A percentile compares a stretch with the other conserved stretches of the same genome.
phyloP scores from a whole-genome alignment of 2,888 invertebrate genomes.

The Nomada hirtipes region DNA sequence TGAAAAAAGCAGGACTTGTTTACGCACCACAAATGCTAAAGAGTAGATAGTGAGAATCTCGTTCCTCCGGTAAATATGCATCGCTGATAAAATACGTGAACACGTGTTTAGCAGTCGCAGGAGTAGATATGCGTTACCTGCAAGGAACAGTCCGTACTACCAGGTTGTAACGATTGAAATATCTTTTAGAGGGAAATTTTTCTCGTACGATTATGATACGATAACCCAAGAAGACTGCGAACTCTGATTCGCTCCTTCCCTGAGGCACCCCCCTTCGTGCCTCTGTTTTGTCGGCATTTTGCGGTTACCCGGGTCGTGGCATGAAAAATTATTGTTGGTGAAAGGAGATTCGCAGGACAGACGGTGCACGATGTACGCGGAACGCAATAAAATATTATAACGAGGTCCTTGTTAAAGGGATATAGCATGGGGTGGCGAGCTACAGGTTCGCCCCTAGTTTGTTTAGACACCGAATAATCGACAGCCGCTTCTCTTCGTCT shows the following conservation, averaged over 20 bases:
- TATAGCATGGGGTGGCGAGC: slow-evolving; percentile 65
- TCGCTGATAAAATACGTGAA: background rate
- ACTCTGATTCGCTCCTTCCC: background rate
- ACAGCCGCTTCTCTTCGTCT: slow-evolving; percentile 76
- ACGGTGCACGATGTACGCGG: slow-evolving; percentile 38
- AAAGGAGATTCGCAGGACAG: slow-evolving; percentile 24
- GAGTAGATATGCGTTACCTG: background rate
- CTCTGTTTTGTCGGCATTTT: slow-evolving; percentile 36
- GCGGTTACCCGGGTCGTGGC: slow-evolving; percentile 24
- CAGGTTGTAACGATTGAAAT: background rate
- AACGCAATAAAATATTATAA: slow-evolving; percentile 83
- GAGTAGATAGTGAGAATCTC: background rate
- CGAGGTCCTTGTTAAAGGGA: slow-evolving; percentile 83
- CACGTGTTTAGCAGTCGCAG: background rate
- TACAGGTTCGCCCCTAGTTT: slow-evolving; percentile 78
- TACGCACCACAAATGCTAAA: background rate
- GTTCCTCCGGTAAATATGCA: background rate
- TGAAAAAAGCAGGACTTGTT: slow-evolving; percentile 12
- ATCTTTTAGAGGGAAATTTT: background rate
- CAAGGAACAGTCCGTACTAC: background rate
- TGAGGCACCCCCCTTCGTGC: slow-evolving; percentile 5
- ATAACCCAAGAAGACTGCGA: background rate
- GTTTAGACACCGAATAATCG: slow-evolving; percentile 84
- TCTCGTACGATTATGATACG: background rate
- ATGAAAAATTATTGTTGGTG: slow-evolving; percentile 7